phyloP scores from a whole-genome alignment of 2,113 vertebrate genomes.

The Castor canadensis region DNA sequence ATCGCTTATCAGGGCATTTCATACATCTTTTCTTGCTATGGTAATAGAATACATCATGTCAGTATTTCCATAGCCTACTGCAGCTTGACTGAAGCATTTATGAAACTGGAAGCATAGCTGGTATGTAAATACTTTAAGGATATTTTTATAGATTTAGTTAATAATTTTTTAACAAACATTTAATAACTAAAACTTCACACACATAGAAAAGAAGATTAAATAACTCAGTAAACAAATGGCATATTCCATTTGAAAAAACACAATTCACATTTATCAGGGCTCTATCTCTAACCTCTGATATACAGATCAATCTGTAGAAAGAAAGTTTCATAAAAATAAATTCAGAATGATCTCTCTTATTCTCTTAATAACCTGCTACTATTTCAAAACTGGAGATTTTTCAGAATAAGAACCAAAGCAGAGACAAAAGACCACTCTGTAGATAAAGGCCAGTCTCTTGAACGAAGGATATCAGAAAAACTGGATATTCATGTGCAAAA shows the following conservation, averaged over 20 bases:
- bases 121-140: not conserved
- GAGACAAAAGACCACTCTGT: not conserved
- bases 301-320: not conserved
- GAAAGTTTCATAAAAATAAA: not conserved
- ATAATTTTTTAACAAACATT: not conserved
- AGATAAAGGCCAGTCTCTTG: not conserved
- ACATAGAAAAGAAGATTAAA: not conserved
- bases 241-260: not conserved
- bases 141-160: constrained; percentile 10
- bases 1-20: constrained; percentile 19
- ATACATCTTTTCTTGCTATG: not conserved
- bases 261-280: not conserved
- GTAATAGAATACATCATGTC: not conserved
- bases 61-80: not conserved
- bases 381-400: not conserved
- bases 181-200: not conserved
- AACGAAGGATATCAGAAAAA: not conserved
- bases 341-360: not conserved
- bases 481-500: too few species aligned
- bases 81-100: not conserved
- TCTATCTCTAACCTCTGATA: not conserved
- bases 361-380: not conserved
- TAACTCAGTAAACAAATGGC: not conserved
- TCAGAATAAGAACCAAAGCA: constrained; percentile 16
- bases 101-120: not conserved